A percentile compares a stretch with the other conserved stretches of the same genome.
Conservation (phyloP, 2,888 invertebrate species). For the Marronus borbonicus region DNA sequence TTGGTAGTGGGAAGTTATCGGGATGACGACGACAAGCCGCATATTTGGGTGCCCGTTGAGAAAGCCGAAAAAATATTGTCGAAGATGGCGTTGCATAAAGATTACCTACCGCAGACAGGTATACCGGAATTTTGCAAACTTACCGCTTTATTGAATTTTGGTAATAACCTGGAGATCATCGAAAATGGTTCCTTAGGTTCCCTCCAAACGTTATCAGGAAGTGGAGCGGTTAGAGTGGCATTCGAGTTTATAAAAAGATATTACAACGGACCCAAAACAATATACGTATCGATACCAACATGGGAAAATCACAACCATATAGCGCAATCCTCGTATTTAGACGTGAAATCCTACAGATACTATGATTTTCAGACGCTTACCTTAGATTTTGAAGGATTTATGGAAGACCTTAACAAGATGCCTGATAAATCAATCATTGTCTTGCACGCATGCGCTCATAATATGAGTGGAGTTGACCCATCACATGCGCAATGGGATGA, state of each 20-base stretch:
- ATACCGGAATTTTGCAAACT: slow-evolving; percentile 86
- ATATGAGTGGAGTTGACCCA: slow-evolving; percentile 97
- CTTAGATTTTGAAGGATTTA: slow-evolving; percentile 90
- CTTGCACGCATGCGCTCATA: slow-evolving; percentile 98
- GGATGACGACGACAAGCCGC: slow-evolving; percentile 97
- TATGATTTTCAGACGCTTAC: slow-evolving; percentile 95
- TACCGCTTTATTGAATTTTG: slow-evolving; percentile 91
- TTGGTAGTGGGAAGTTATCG: slow-evolving; percentile 97
- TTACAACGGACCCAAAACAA: slow-evolving; percentile 84
- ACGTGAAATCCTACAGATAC: slow-evolving; percentile 92
- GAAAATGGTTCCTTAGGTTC: slow-evolving; percentile 73
- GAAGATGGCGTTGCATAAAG: slow-evolving; percentile 85
- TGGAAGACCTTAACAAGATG: slow-evolving; percentile 93
- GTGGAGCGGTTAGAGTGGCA: slow-evolving; percentile 95
- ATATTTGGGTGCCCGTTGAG: slow-evolving; percentile 89
- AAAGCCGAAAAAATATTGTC: slow-evolving; percentile 87
- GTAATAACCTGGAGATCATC: slow-evolving; percentile 80
- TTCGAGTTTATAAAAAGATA: slow-evolving; percentile 87
- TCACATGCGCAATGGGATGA: slow-evolving; percentile 90
- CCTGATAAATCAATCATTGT: slow-evolving; percentile 92
- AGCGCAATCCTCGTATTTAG: slow-evolving; percentile 89
- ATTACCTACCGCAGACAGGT: slow-evolving; percentile 95
- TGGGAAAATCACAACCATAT: slow-evolving; percentile 99
- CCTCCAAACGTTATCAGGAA: slow-evolving; percentile 95
- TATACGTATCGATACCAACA: slow-evolving; percentile 92